Percentiles rank a stretch among this genome's conserved stretches.
phyloP scores from a whole-genome alignment of 2,113 vertebrate genomes.

The Dicrurus megarhynchus region DNA sequence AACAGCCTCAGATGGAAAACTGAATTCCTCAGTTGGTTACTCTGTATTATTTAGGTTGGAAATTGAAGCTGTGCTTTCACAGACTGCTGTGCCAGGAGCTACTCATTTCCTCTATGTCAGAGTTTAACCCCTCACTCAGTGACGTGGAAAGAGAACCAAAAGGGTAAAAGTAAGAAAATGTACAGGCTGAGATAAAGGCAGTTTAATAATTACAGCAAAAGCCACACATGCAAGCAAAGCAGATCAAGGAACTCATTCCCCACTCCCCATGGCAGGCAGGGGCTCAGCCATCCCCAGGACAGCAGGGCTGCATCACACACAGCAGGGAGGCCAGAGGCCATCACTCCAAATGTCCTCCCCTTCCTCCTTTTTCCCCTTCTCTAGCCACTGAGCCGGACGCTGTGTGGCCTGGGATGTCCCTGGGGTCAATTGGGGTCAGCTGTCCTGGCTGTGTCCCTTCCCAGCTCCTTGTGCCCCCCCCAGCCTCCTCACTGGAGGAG shows the following conservation, averaged over 20 bases:
- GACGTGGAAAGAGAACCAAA: background rate
- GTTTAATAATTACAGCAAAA: background rate
- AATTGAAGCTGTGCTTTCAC: background rate
- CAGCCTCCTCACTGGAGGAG: background rate
- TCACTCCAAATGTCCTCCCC: background rate
- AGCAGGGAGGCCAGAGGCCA: background rate
- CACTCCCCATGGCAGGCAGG: background rate
- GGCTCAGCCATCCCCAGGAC: background rate
- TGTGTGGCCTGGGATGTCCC: background rate
- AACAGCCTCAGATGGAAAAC: background rate
- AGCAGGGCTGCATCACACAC: background rate
- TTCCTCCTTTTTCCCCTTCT: background rate
- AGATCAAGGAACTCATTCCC: background rate
- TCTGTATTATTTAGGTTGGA: background rate
- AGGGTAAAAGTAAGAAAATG: background rate
- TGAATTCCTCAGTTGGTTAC: background rate
- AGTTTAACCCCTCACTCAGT: background rate
- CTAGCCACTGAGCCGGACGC: background rate
- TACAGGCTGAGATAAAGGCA: background rate
- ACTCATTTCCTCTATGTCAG: accelerated
- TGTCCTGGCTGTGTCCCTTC: background rate
- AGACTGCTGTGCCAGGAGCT: background rate
- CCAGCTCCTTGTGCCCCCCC: background rate
- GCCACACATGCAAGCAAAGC: background rate
- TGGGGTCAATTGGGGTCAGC: background rate